phyloP scores from a whole-genome alignment of 2,797 vertebrate genomes.

The Anabas testudineus region DNA sequence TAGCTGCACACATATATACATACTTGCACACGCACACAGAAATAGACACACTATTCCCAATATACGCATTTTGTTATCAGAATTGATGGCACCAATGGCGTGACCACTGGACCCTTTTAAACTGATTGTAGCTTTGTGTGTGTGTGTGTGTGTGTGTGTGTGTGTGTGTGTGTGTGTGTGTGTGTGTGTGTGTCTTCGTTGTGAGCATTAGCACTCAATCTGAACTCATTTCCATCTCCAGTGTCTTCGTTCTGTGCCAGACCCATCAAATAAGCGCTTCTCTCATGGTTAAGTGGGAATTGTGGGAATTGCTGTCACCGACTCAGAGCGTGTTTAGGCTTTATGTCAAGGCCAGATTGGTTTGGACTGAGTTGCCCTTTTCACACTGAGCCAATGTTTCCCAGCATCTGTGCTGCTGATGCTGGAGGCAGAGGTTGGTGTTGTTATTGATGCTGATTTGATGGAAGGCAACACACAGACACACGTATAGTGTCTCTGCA shows the following conservation, averaged over 20 bases:
- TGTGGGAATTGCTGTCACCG: conserved; percentile 37
- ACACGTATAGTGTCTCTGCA: neutral
- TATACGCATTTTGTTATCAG: conserved; percentile 10
- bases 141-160: neutral
- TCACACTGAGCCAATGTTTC: conserved; percentile 17
- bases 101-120: conserved; percentile 38
- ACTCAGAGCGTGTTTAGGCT: conserved; percentile 14
- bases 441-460: neutral
- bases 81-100: conserved; percentile 39
- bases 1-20: neutral
- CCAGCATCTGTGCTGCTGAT: conserved; percentile 7
- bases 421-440: neutral
- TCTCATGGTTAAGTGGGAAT: conserved; percentile 48
- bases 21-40: neutral
- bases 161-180: neutral
- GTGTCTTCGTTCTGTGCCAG: conserved; percentile 21
- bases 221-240: conserved; percentile 11
- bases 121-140: conserved; percentile 7
- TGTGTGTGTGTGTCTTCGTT: conserved; percentile 6
- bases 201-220: neutral
- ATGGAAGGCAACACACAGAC: neutral
- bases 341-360: conserved; percentile 36
- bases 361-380: conserved; percentile 46
- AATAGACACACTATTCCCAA: neutral
- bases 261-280: conserved; percentile 18